Base-by-base conservation (phyloP, 2,797 vertebrate genomes). In the Borostomias antarcticus region DNA sequence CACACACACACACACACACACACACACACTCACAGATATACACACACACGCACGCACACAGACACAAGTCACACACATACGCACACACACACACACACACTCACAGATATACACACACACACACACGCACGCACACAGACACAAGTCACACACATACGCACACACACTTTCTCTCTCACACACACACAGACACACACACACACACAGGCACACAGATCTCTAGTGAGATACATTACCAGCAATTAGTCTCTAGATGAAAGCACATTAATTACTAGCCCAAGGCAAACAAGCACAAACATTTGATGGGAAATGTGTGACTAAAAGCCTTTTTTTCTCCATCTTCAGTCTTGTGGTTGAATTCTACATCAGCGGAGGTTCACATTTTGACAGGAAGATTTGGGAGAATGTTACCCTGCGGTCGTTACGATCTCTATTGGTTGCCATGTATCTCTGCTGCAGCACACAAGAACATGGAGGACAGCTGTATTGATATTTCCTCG, bases 201-300 rank as follows among this genome's bases (percentile, higher is more conserved):
- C 6, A 6, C 37, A 40, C 37, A 40, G 35, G 61, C 25, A 66
- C 78, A 70, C 58, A 69, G 74, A 81, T 84, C 82, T 85, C 72
- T 85, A 77, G 73, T 85, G 81, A 89, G 86, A 88, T 85, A 80
- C 71, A 85, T 82, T 84, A 82, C 65, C 62, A 86, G 80, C 83
- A 85, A 89, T 89, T 88, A 89, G 84, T 74, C 74, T 51, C 64
- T 71, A 85, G 78, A 86, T 91, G 85, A 85, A 86, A 89, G 81
- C 64, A 70, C 70, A 84, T 86, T 89, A 87, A 89, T 86, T 83
- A 80, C 75, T 87, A 62, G 74, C 84, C 83, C 66, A 66, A 80
- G 83, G 86, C 80, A 77, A 88, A 84, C 80, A 73, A 77, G 78
- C 76, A 69, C 66, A 85, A 78, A 78, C 73, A 86, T 87, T 84